Percentiles rank a stretch among this genome's conserved stretches.
These are phyloP conservation scores for Lathamus discolor DNA, from an alignment of 2,113 vertebrate species.

Conservation along the genomic window DNA sequence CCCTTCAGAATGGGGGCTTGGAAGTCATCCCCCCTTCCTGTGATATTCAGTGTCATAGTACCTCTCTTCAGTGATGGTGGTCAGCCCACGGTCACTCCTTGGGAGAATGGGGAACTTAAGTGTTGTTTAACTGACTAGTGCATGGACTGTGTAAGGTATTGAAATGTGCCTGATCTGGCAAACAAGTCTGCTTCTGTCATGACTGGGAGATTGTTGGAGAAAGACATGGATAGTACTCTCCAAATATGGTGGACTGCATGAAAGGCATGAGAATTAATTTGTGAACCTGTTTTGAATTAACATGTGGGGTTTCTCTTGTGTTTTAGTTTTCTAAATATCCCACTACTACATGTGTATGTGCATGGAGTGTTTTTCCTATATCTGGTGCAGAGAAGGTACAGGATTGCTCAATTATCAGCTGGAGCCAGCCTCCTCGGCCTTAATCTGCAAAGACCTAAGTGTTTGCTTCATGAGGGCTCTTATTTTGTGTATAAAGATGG, in stretches of 20 bases:
- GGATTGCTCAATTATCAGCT: background rate
- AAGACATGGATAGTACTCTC: background rate
- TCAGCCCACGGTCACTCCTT: background rate
- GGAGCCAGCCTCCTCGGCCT: background rate
- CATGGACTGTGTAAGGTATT: background rate
- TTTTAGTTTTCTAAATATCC: background rate
- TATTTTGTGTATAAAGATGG: background rate
- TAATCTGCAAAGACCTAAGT: background rate
- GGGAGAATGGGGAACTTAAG: background rate
- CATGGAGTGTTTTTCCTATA: fast-evolving
- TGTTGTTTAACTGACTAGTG: background rate
- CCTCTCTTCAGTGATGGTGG: background rate
- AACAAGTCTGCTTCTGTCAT: background rate
- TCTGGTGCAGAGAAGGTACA: background rate
- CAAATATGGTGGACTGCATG: background rate
- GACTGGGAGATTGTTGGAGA: background rate
- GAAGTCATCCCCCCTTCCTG: fast-evolving
- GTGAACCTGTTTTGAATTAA: background rate
- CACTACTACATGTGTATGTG: fast-evolving
- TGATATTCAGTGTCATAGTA: background rate
- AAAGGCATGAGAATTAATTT: background rate
- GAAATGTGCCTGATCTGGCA: background rate
- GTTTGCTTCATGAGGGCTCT: background rate
- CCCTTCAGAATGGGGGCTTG: background rate
- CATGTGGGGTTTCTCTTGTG: background rate